Evolutionary conservation across 2,888 invertebrate species (phyloP), one percentile per base, ranked within the genome.

Genomic region (Drosophila nr. fundita): DNA sequence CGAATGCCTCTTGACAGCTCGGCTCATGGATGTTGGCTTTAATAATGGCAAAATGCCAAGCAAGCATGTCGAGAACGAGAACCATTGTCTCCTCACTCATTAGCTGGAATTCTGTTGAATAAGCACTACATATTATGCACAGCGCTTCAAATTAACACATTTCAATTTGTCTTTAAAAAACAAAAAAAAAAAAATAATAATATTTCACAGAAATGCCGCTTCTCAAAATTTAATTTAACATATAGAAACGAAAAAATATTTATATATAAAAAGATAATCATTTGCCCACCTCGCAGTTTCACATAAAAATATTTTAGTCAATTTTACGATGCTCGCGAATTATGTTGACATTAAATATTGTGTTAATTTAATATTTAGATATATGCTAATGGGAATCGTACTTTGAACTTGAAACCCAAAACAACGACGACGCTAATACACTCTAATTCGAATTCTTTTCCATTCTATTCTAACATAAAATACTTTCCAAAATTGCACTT

Each of bases 311-410:
- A 84, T 80, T 72, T 84, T 76, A 72, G 42, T 59, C 42, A 64
- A 73, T 72, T 90, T 88, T 80, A 91, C 58, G 82, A 79, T 61
- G 66, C 66, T 71, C 65, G 75, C 85, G 67, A 76, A 70, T 81
- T 74, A 73, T 67, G 78, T 68, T 81, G 90, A 89, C 87, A 78
- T 87, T 90, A 90, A 90, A 80, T 82, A 78, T 80, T 83, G 74
- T 82, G 79, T 80, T 82, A 89, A 91, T 89, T 90, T 82, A 83
- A 91, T 89, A 91, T 91, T 90, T 64, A 89, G 82, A 89, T 87
- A 70, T 66, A 73, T 63, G 62, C 73, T 71, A 85, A 75, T 71
- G 74, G 65, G 70, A 82, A 84, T 80, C 70, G 59, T 61, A 36
- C 52, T 69, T 36, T 27, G 32, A 49, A 36, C 27, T n/a, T n/a